Conservation (phyloP, 2,113 vertebrate genomes). For the Philantomba maxwellii region DNA sequence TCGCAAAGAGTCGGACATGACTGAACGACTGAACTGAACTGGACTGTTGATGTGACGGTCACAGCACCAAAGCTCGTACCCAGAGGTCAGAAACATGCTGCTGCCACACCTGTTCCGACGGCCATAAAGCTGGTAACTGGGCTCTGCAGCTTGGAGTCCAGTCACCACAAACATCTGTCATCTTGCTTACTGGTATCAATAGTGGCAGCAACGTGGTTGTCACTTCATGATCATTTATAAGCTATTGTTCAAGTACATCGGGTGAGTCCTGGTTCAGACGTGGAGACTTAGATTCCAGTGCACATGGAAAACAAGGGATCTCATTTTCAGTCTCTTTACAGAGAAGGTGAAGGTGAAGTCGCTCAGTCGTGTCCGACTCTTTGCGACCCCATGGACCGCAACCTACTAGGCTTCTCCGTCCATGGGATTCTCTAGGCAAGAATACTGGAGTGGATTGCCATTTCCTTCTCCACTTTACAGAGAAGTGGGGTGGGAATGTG, state of each 20-base stretch:
- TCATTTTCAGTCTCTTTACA: not conserved
- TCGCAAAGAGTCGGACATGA: fast-evolving
- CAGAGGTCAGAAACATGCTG: not conserved
- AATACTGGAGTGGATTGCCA: no score
- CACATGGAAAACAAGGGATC: not conserved
- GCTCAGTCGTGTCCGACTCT: no score
- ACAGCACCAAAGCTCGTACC: not conserved
- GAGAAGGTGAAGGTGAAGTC: no score
- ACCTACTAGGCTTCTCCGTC: no score
- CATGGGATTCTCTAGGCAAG: no score
- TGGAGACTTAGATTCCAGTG: not conserved
- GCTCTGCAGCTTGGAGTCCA: not conserved
- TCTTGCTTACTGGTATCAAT: not conserved
- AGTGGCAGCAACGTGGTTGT: not conserved
- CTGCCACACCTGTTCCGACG: not conserved
- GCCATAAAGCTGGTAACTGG: not conserved
- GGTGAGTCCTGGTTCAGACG: not conserved
- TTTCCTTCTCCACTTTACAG: no score
- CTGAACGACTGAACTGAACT: no score
- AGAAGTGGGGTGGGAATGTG: not conserved
- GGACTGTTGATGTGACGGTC: not conserved
- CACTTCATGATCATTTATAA: not conserved
- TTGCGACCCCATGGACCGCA: no score
- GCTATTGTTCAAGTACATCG: not conserved
- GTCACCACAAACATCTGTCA: not conserved